Evolutionary conservation across 2,113 vertebrate species (phyloP).

Genomic region (Silurus meridionalis): DNA sequence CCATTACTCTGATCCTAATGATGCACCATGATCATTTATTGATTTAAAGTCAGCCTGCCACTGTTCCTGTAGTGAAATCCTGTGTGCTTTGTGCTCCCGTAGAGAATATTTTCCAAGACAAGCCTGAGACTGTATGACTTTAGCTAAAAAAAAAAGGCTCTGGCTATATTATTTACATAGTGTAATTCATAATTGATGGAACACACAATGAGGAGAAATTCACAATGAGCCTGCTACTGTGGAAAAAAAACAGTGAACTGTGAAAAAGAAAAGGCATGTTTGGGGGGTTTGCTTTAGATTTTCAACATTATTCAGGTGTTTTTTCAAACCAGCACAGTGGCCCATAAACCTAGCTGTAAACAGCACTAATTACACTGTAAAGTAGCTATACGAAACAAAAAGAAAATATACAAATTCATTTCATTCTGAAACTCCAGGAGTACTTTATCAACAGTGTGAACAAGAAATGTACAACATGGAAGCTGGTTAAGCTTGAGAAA

Average conservation of each 20-base stretch:
- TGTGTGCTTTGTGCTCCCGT: constrained; percentile 2
- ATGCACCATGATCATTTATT: constrained; percentile 47
- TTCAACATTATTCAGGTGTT: not conserved
- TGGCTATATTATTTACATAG: constrained; percentile 48
- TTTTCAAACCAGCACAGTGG: not conserved
- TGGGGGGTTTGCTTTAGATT: not conserved
- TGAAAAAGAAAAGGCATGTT: not conserved
- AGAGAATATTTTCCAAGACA: constrained; percentile 22
- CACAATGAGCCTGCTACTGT: constrained; percentile 18
- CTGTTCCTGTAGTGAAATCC: constrained; percentile 12
- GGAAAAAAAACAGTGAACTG: not conserved
- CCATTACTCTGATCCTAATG: constrained; percentile 41
- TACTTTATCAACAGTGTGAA: not conserved
- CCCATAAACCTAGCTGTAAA: not conserved
- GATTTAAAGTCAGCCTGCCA: constrained; percentile 38
- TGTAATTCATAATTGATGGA: constrained; percentile 48
- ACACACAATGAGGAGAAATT: constrained; percentile 43
- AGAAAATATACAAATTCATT: not conserved
- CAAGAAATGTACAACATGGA: not conserved
- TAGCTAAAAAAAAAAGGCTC: not conserved
- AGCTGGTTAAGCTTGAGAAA: not conserved
- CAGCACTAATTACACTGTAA: not conserved
- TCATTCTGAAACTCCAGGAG: not conserved
- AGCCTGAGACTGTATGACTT: constrained; percentile 30
- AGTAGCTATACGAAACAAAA: not conserved